Evolutionary conservation across 2,797 vertebrate species (phyloP).

Genomic region (Brachyrhaphis roseni): DNA sequence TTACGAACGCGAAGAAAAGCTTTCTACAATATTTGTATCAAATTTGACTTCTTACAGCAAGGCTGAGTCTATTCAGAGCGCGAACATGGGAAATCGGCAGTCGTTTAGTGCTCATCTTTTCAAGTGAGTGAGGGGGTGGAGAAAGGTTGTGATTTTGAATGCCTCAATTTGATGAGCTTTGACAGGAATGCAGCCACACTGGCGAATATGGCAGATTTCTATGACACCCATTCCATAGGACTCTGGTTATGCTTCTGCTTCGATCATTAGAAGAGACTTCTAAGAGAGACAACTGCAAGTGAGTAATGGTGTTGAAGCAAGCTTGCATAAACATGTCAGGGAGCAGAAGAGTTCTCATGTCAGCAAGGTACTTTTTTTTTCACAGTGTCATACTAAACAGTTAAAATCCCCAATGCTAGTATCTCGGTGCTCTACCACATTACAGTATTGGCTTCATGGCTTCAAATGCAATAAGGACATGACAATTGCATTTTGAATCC

Average conservation of each 20-base stretch:
- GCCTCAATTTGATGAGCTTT: conserved; percentile 74
- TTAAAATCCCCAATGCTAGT: conserved; percentile 73
- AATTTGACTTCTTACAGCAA: conserved; percentile 62
- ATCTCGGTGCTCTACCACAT: conserved; percentile 60
- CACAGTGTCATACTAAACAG: conserved; percentile 79
- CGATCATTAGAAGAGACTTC: conserved; percentile 78
- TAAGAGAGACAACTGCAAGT: conserved; percentile 75
- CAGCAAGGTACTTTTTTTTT: conserved; percentile 67
- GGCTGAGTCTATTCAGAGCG: conserved; percentile 65
- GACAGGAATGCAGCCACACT: conserved; percentile 81
- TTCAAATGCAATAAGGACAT: conserved; percentile 71
- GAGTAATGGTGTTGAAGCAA: conserved; percentile 78
- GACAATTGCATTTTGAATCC: conserved; percentile 71
- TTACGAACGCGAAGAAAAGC: conserved; percentile 66
- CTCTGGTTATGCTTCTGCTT: conserved; percentile 74
- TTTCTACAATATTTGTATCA: conserved; percentile 65
- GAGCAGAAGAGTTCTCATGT: conserved; percentile 77
- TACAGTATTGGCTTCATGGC: conserved; percentile 66
- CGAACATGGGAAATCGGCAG: conserved; percentile 64
- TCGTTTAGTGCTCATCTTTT: conserved; percentile 71
- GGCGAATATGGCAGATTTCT: conserved; percentile 78
- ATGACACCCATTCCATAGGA: conserved; percentile 76
- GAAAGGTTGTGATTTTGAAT: conserved; percentile 72
- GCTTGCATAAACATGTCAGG: conserved; percentile 79
- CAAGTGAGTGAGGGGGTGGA: conserved; percentile 63